A percentile compares a stretch with the other conserved stretches of the same genome.
phyloP scores from a whole-genome alignment of 1,140 invertebrate genomes.

The Babylonia areolata region DNA sequence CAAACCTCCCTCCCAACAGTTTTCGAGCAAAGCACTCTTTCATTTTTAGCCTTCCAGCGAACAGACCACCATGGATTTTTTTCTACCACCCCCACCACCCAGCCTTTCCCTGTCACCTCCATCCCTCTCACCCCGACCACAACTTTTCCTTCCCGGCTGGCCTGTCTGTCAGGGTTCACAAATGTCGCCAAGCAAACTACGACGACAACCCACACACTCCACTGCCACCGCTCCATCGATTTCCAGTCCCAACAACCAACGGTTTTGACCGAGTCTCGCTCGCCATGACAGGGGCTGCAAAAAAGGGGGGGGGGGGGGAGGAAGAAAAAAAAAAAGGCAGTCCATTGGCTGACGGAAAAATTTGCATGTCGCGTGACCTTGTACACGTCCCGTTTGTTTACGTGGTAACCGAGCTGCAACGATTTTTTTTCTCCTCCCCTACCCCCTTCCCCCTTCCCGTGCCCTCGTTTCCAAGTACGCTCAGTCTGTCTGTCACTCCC shows the following conservation, averaged over 20 bases:
- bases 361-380: constrained; percentile 7
- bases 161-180: background rate
- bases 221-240: background rate
- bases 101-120: no score
- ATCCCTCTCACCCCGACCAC: no score
- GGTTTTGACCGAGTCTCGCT: background rate
- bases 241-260: no score
- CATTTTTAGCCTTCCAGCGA: no score
- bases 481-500: background rate
- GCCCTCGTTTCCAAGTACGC: background rate
- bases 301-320: background rate
- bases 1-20: no score
- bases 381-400: background rate
- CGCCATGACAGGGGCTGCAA: background rate
- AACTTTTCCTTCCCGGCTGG: no score
- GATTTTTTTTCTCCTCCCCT: background rate
- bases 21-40: no score
- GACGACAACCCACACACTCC: background rate
- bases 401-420: background rate
- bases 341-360: background rate
- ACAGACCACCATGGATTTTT: no score
- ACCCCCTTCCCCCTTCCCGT: background rate
- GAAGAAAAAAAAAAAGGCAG: background rate
- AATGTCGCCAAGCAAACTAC: background rate
- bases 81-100: no score